Evolutionary conservation across 1,140 invertebrate species (phyloP).

Genomic region (Tetraneura akinire): DNA sequence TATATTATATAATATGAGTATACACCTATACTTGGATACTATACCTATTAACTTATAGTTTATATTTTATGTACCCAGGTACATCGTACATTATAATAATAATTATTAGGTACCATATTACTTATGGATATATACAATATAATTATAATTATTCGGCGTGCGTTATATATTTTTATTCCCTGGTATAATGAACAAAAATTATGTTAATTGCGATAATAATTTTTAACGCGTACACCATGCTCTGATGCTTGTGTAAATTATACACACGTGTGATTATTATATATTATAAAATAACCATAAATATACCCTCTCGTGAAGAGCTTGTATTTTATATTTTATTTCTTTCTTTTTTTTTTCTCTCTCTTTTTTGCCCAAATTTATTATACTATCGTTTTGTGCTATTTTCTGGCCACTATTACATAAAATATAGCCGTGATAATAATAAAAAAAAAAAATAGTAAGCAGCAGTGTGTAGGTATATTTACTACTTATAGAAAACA

Average conservation of each 20-base stretch:
- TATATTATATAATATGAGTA: no score
- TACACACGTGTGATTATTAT: background rate
- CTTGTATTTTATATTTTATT: no score
- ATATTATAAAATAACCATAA: background rate
- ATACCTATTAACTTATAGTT: no score
- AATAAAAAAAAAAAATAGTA: no score
- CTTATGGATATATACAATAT: no score
- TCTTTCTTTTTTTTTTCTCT: background rate
- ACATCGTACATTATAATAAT: no score
- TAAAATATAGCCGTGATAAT: background rate
- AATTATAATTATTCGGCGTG: no score
- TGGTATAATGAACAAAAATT: background rate
- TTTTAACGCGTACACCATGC: background rate
- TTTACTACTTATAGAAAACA: background rate
- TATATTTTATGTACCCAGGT: no score
- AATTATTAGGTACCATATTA: no score
- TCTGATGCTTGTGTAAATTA: slow-evolving; percentile 24
- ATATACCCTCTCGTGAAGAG: no score
- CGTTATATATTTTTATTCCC: background rate
- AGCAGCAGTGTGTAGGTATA: no score
- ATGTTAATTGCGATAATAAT: slow-evolving; percentile 1
- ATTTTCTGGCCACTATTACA: background rate
- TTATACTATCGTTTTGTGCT: background rate
- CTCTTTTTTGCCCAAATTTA: background rate
- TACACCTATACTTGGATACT: no score